Conservation (phyloP, 2,113 vertebrate species). For the Paradisaea rubra region DNA sequence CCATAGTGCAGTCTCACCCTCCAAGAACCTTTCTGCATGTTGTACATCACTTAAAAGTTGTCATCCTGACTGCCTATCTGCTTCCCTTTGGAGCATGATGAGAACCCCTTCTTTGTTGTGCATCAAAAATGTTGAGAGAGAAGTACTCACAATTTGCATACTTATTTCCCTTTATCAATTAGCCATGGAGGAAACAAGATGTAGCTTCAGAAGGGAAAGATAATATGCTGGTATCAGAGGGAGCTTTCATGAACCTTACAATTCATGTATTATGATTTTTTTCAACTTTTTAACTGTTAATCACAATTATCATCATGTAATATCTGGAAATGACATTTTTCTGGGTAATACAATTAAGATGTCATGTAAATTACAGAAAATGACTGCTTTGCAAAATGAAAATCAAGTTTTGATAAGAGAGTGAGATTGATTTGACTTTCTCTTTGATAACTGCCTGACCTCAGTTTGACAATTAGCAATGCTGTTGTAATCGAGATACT, state of each 20-base stretch:
- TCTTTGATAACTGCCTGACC: neutral
- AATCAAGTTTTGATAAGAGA: neutral
- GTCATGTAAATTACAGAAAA: neutral
- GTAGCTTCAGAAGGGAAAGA: neutral
- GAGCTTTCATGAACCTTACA: neutral
- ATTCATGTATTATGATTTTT: neutral
- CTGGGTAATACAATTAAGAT: neutral
- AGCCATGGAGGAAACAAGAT: neutral
- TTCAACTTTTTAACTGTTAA: neutral
- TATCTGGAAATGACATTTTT: neutral
- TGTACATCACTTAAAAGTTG: neutral
- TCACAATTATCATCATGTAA: neutral
- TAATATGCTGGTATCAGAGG: neutral
- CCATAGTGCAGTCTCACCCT: constrained; percentile 8
- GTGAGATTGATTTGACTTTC: neutral
- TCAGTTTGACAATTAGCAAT: neutral
- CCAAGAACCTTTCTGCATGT: neutral
- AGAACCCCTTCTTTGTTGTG: neutral
- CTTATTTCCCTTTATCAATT: neutral
- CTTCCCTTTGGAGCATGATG: neutral
- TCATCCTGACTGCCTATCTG: neutral
- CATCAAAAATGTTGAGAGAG: neutral
- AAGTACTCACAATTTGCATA: neutral
- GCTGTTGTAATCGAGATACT: neutral
- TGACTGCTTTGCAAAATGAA: neutral